phyloP scores from a whole-genome alignment of 2,888 invertebrate species.

The Tetragnatha montana region DNA sequence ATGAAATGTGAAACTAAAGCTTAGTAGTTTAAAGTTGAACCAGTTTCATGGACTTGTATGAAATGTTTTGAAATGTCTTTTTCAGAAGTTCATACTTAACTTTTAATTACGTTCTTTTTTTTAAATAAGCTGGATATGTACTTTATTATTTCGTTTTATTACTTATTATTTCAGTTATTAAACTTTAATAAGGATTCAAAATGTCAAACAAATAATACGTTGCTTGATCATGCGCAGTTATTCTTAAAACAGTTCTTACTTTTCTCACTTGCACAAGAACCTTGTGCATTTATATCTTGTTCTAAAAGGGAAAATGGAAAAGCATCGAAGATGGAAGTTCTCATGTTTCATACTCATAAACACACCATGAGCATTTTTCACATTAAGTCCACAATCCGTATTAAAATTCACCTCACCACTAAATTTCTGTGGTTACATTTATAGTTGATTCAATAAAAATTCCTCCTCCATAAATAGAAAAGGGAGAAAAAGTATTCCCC shows the following conservation, averaged over 20 bases:
- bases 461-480: conserved; percentile 38
- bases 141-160: too few species aligned
- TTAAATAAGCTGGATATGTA: too few species aligned
- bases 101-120: too few species aligned
- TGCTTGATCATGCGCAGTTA: too few species aligned
- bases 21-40: too few species aligned
- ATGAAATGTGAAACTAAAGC: too few species aligned
- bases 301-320: conserved; percentile 17
- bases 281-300: background rate
- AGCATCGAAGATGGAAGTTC: background rate
- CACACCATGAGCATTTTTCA: conserved; percentile 2
- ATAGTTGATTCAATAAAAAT: conserved; percentile 35
- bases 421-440: conserved; percentile 6
- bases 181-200: background rate
- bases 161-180: background rate
- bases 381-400: conserved; percentile 8
- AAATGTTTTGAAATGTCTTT: too few species aligned
- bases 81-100: too few species aligned
- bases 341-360: conserved; percentile 13
- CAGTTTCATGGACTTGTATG: too few species aligned
- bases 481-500: background rate
- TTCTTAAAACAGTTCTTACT: too few species aligned
- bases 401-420: conserved; percentile 36
- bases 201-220: background rate
- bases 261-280: too few species aligned